Evolutionary conservation across 2,797 vertebrate genomes (phyloP).

Genomic region (Girardinus metallicus): DNA sequence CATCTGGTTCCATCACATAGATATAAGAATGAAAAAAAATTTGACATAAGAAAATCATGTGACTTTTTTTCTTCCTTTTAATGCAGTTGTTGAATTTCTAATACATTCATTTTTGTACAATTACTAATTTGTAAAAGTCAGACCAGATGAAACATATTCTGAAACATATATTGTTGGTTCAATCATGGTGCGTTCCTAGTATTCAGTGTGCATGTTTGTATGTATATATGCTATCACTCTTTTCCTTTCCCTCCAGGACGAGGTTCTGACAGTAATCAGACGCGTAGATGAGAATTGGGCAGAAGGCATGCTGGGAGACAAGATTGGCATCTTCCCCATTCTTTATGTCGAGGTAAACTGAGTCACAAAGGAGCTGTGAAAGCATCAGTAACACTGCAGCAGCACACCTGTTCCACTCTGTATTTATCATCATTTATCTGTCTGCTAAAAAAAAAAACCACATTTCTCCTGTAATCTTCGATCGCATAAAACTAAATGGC

Average conservation of each 20-base stretch:
- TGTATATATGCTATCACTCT: slow-evolving; percentile 38
- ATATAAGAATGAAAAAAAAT: background rate
- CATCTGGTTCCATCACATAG: background rate
- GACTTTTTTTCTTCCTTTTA: background rate
- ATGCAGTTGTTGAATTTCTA: background rate
- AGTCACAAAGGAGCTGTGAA: slow-evolving; percentile 29
- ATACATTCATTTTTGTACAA: background rate
- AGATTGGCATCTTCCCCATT: slow-evolving; percentile 98
- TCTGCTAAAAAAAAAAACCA: slow-evolving; percentile 11
- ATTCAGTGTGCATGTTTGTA: slow-evolving; percentile 8
- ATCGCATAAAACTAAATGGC: background rate
- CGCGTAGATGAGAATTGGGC: slow-evolving; percentile 99
- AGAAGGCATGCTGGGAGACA: slow-evolving; percentile 98
- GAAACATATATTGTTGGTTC: slow-evolving; percentile 2
- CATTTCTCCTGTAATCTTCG: slow-evolving; percentile 3
- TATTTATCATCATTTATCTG: slow-evolving; percentile 19
- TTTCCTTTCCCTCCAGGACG: slow-evolving; percentile 85
- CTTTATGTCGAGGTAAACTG: slow-evolving; percentile 95
- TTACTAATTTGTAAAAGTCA: background rate
- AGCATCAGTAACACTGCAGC: slow-evolving; percentile 11
- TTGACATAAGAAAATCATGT: background rate
- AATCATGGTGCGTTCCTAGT: background rate
- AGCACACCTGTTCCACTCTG: background rate
- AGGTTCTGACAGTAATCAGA: slow-evolving; percentile 97
- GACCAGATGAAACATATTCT: background rate